These are phyloP conservation scores for Piscicola geometra DNA, from an alignment of 2,888 invertebrate species.

Conservation along the genomic window DNA sequence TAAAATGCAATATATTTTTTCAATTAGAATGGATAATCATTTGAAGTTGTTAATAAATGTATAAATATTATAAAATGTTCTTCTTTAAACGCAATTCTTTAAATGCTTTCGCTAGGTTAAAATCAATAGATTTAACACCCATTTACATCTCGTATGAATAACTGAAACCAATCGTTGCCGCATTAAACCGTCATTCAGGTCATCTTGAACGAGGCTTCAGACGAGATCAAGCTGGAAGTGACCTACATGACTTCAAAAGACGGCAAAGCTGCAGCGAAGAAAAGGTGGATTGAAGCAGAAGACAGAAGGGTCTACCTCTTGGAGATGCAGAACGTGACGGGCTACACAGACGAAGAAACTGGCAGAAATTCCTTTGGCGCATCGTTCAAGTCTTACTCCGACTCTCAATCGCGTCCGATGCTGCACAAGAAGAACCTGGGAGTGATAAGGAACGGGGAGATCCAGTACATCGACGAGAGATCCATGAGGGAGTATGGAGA, in stretches of 20 bases:
- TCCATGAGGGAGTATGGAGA: constrained; percentile 11
- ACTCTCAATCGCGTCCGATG: not conserved
- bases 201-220: not conserved
- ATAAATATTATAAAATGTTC: too few relatives aligned
- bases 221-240: not conserved
- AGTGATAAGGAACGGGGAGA: not conserved
- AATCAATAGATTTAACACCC: too few relatives aligned
- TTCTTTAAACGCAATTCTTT: too few relatives aligned
- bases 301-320: not conserved
- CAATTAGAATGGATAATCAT: too few relatives aligned
- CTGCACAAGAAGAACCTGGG: constrained; percentile 1
- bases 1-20: too few relatives aligned
- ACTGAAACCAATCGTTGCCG: too few relatives aligned
- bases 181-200: too few relatives aligned
- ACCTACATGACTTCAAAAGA: not conserved
- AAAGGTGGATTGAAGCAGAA: constrained; percentile 4
- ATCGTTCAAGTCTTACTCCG: not conserved
- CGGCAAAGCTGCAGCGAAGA: not conserved
- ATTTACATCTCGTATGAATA: too few relatives aligned
- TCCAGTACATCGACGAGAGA: constrained; percentile 1
- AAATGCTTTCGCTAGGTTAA: too few relatives aligned
- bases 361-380: too few relatives aligned
- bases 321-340: not conserved
- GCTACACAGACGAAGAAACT: not conserved
- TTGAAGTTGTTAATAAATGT: too few relatives aligned